Evolutionary conservation across 2,113 vertebrate species (phyloP).

Genomic region (Odocoileus virginianus): DNA sequence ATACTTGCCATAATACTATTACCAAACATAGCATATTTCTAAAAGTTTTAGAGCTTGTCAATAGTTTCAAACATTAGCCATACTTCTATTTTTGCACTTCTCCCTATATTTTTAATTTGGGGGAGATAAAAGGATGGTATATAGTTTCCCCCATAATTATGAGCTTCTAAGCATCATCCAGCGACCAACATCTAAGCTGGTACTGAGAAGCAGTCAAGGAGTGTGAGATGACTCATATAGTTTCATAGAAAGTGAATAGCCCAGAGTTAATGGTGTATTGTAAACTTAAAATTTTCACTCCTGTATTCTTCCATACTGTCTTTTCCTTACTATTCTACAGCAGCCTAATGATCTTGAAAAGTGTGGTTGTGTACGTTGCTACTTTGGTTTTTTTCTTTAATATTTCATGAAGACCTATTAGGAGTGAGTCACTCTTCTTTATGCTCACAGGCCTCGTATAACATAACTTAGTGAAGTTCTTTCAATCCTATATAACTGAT

Average conservation of each 20-base stretch:
- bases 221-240: background rate
- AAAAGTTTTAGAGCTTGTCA: background rate
- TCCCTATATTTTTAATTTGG: background rate
- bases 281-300: background rate
- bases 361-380: background rate
- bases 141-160: background rate
- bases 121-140: accelerated
- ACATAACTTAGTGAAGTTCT: background rate
- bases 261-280: background rate
- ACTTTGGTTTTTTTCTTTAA: background rate
- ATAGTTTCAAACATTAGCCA: background rate
- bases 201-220: background rate
- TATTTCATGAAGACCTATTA: background rate
- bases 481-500: background rate
- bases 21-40: background rate
- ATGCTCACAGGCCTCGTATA: background rate
- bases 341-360: background rate
- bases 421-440: background rate
- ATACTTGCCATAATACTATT: background rate
- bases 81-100: background rate
- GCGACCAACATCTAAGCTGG: background rate
- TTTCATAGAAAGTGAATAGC: background rate
- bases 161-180: background rate
- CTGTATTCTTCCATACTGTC: background rate
- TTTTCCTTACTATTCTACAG: background rate